phyloP scores from a whole-genome alignment of 1,140 invertebrate species.

The Diachasma alloeum region DNA sequence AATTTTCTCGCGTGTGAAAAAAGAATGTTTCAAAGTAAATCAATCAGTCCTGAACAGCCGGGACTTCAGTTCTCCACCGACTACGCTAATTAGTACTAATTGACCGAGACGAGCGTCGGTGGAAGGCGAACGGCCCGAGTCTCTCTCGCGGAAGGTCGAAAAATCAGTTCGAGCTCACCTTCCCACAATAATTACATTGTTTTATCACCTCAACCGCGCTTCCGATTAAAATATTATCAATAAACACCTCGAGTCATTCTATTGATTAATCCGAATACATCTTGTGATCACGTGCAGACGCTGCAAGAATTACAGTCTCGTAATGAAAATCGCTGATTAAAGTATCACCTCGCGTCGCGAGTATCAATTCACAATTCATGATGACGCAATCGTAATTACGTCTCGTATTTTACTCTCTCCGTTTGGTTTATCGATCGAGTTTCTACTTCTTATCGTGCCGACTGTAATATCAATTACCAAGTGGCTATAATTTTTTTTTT shows the following conservation, averaged over 20 bases:
- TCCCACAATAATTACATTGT: background rate
- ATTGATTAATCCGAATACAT: background rate
- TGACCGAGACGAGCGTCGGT: constrained; percentile 34
- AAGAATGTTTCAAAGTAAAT: constrained; percentile 40
- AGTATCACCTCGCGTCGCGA: too few relatives aligned
- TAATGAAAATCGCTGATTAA: background rate
- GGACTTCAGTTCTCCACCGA: constrained; percentile 17
- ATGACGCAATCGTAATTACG: background rate
- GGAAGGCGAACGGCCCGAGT: constrained; percentile 4
- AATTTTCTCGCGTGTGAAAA: background rate
- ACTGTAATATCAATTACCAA: background rate
- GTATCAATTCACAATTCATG: too few relatives aligned
- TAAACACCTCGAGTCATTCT: background rate
- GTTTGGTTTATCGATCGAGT: background rate
- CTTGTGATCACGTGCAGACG: background rate
- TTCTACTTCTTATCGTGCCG: background rate
- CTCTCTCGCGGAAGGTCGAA: background rate
- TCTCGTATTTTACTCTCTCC: background rate
- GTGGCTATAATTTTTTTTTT: background rate
- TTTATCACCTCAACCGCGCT: background rate
- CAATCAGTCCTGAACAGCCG: constrained; percentile 39
- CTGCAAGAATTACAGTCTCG: background rate
- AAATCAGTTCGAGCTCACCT: background rate
- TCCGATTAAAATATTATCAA: background rate
- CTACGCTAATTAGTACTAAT: constrained; percentile 49